A percentile compares a stretch with the other conserved stretches of the same genome.
Conservation (phyloP, 37 sponge, comb jelly and placozoan species). For the Crambe crambe region DNA sequence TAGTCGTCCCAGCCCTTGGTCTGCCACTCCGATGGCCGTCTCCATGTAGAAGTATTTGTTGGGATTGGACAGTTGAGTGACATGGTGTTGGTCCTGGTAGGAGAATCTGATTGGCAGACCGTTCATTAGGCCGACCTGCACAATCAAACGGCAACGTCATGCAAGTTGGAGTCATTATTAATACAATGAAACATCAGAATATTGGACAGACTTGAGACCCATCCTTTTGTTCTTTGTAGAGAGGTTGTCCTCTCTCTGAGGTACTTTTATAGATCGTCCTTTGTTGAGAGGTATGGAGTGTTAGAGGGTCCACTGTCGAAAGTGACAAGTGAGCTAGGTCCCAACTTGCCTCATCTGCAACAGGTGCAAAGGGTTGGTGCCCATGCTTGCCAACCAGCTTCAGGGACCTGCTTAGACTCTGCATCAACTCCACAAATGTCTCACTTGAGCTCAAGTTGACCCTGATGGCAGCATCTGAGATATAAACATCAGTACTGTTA, state of each 20-base stretch:
- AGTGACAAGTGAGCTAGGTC: not conserved
- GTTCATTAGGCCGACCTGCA: conserved; percentile 57
- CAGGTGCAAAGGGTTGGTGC: conserved; percentile 75
- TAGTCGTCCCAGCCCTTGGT: conserved; percentile 74
- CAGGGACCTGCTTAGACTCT: conserved; percentile 47
- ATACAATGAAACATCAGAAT: too few relatives aligned
- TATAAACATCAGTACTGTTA: too few relatives aligned
- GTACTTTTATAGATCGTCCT: not conserved
- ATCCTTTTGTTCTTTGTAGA: not conserved
- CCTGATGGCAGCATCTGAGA: conserved; percentile 72
- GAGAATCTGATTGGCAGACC: conserved; percentile 75
- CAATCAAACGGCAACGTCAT: not conserved
- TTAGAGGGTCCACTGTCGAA: not conserved
- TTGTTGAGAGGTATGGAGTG: not conserved
- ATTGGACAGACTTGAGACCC: not conserved
- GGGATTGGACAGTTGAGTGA: conserved; percentile 69
- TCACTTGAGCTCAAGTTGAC: conserved; percentile 69
- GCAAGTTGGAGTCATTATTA: not conserved
- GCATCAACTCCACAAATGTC: conserved; percentile 71
- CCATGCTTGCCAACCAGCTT: conserved; percentile 34
- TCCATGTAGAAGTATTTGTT: conserved; percentile 79
- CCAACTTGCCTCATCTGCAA: conserved; percentile 73
- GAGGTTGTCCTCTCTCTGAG: too few relatives aligned
- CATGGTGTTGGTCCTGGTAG: conserved; percentile 43
- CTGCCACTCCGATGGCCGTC: conserved; percentile 83